Conservation (phyloP, 1,140 invertebrate species). For the Bradynema listronoti region DNA sequence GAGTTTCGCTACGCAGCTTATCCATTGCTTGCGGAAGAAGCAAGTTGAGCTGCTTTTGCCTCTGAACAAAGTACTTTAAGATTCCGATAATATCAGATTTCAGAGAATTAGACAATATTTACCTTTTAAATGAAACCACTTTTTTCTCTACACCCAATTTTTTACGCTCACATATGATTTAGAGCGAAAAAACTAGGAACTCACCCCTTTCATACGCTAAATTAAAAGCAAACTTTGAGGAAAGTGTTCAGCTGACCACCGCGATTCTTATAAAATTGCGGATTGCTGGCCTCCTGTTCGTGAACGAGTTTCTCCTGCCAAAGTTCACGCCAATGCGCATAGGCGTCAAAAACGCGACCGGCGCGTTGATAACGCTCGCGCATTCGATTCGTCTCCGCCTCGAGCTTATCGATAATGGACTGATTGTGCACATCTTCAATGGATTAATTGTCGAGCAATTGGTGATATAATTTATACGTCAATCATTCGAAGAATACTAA, state of each 20-base stretch:
- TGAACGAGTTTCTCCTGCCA: neutral
- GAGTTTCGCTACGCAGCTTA: neutral
- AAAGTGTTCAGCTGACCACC: constrained; percentile 3
- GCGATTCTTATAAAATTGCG: constrained; percentile 1
- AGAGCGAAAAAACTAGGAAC: too few species aligned
- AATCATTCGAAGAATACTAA: too few species aligned
- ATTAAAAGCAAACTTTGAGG: neutral
- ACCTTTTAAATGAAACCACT: too few species aligned
- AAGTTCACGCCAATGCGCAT: neutral
- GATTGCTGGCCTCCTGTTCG: neutral
- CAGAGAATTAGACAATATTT: too few species aligned
- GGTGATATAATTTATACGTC: too few species aligned
- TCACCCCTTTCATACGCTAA: too few species aligned
- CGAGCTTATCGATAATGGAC: neutral
- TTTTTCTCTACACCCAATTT: too few species aligned
- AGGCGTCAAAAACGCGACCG: neutral
- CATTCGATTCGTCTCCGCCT: neutral
- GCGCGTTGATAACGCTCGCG: neutral
- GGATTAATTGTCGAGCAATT: too few species aligned
- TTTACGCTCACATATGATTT: too few species aligned
- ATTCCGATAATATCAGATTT: neutral
- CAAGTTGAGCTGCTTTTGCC: constrained; percentile 1
- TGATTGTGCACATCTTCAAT: constrained; percentile 4
- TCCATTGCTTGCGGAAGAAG: neutral
- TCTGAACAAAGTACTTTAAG: neutral